Evolutionary conservation across 2,888 invertebrate species (phyloP).

Genomic region (Oscheius myriophilus): DNA sequence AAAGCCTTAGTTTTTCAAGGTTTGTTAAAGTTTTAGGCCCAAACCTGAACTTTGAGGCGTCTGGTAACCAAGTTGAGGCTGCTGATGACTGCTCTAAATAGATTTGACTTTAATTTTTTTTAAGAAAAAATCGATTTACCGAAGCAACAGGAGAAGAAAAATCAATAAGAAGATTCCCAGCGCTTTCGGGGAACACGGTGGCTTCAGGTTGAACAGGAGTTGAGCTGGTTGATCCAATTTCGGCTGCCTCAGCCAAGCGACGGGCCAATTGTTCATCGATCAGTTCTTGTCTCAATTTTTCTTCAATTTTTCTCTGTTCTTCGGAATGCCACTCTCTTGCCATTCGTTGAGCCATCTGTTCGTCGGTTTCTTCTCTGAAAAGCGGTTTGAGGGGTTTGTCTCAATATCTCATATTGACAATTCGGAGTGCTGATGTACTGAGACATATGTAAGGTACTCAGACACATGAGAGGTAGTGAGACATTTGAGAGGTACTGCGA

Average conservation of each 20-base stretch:
- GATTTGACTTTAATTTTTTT: neutral
- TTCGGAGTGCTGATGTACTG: too few relatives aligned
- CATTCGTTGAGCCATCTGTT: constrained; percentile 28
- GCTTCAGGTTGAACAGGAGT: constrained; percentile 7
- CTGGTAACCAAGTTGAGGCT: too few relatives aligned
- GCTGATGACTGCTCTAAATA: neutral
- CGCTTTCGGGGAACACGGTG: neutral
- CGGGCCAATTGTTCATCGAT: constrained; percentile 27
- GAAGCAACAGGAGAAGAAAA: neutral
- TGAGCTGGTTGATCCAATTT: neutral
- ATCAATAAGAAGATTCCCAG: constrained; percentile 12
- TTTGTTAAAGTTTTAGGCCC: too few relatives aligned
- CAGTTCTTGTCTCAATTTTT: constrained; percentile 12
- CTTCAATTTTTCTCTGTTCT: constrained; percentile 8
- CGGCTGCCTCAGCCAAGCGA: constrained; percentile 14
- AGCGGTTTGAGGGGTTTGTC: neutral
- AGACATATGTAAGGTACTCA: too few relatives aligned
- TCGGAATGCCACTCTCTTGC: constrained; percentile 23
- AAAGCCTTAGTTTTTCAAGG: too few relatives aligned
- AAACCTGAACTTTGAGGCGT: too few relatives aligned
- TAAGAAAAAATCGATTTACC: neutral
- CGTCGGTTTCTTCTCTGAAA: constrained; percentile 30
- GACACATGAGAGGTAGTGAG: too few relatives aligned
- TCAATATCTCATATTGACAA: too few relatives aligned
- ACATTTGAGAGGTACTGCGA: too few relatives aligned